Conservation (phyloP, 2,888 invertebrate genomes). For the Pemphredon lugubris region DNA sequence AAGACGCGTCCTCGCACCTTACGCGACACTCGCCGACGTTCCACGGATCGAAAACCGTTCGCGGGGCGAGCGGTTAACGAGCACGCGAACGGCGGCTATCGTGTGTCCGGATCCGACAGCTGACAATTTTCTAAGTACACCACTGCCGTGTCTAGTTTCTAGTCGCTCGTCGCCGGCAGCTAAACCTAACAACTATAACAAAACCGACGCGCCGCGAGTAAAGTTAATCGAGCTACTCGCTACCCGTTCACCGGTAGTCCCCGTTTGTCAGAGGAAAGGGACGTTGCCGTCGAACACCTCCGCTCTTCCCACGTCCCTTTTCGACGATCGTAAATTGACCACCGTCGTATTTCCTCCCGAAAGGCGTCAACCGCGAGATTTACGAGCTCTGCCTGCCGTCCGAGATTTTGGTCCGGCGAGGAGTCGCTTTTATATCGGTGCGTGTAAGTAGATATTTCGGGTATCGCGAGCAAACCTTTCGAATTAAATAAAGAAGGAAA, state of each 20-base stretch:
- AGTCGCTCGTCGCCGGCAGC: not conserved
- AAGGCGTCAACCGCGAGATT: conserved; percentile 54
- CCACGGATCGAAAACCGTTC: conserved; percentile 34
- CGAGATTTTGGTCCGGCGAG: conserved; percentile 33
- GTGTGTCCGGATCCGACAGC: conserved; percentile 40
- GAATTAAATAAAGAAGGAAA: too few species aligned
- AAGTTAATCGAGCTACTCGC: conserved; percentile 22
- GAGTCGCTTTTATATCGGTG: conserved; percentile 3
- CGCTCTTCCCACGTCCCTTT: conserved; percentile 51
- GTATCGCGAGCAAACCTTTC: too few species aligned
- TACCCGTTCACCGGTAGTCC: conserved; percentile 24
- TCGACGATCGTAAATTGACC: conserved; percentile 52
- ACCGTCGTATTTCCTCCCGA: conserved; percentile 49
- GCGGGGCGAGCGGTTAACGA: conserved; percentile 35
- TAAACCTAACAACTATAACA: conserved; percentile 9
- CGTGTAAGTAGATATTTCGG: too few species aligned
- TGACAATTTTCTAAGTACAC: conserved; percentile 37
- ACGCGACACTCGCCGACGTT: conserved; percentile 34
- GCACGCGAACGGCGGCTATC: conserved; percentile 38
- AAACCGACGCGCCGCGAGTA: conserved; percentile 12
- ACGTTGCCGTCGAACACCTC: conserved; percentile 45
- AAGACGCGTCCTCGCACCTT: conserved; percentile 46
- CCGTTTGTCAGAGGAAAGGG: conserved; percentile 33
- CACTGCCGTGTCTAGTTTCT: not conserved
- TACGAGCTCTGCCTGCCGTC: conserved; percentile 37